Evolutionary conservation across 1,140 invertebrate genomes (phyloP).

Genomic region (Cydia amplana): DNA sequence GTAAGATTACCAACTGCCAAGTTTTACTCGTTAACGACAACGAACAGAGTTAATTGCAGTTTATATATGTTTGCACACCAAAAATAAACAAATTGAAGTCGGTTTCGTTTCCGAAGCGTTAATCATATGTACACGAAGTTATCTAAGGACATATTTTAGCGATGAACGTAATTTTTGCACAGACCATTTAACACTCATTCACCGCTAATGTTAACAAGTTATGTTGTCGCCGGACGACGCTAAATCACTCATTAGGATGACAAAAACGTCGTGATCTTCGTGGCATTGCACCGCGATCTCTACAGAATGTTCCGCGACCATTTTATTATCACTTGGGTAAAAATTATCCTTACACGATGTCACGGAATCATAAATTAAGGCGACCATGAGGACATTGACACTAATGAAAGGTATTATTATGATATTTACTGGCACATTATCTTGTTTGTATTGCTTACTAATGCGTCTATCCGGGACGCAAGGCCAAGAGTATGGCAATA

Average conservation of each 20-base stretch:
- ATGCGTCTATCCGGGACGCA: background rate
- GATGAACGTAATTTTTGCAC: slow-evolving; percentile 22
- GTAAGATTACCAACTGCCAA: slow-evolving; percentile 73
- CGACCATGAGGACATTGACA: slow-evolving; percentile 19
- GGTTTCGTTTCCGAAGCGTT: background rate
- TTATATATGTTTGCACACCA: slow-evolving; percentile 1
- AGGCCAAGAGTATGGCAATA: background rate
- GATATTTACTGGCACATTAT: background rate
- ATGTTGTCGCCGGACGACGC: slow-evolving; percentile 34
- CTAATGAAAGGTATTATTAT: slow-evolving; percentile 22
- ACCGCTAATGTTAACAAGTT: slow-evolving; percentile 33
- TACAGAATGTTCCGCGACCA: slow-evolving; percentile 16
- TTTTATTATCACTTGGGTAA: slow-evolving; percentile 35
- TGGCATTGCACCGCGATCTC: slow-evolving; percentile 43
- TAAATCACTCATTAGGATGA: slow-evolving; percentile 54
- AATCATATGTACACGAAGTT: background rate
- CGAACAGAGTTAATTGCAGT: background rate
- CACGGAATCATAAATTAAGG: slow-evolving; percentile 23
- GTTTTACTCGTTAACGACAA: background rate
- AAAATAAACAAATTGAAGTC: background rate
- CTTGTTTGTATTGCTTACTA: background rate
- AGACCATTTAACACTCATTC: slow-evolving; percentile 23
- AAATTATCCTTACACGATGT: slow-evolving; percentile 32
- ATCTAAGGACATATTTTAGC: background rate
- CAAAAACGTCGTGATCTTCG: slow-evolving; percentile 56